Evolutionary conservation across 2,797 vertebrate species (phyloP), one percentile per base, ranked within the genome.

Genomic region (Clarias fuscus): DNA sequence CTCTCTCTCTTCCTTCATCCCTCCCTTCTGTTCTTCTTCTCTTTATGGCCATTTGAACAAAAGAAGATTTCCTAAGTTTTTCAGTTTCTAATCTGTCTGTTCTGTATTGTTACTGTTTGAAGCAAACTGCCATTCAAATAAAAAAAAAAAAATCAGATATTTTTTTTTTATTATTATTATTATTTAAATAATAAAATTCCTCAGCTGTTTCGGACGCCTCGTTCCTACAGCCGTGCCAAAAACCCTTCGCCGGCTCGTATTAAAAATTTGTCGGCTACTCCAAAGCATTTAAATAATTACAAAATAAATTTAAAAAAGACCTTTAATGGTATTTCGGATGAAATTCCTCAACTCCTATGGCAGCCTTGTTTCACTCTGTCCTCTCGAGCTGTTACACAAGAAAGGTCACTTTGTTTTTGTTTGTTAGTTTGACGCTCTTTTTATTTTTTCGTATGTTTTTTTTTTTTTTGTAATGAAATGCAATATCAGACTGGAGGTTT

Each of bases 401-500:
- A 94, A 89, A 95, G 95, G 94, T 95, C 95, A 95, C 86, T 91
- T 62, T 82, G 30, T 90, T 90, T 80, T 86, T 91, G 91, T 8
- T 56, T n/a, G 5, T 56, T 30, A 96, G 94, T 96, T 96, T 95
- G 92, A 89, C 85, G 78, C 88, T 85, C 15, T 87, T 84, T 79
- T 86, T 91, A 91, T 7, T 61, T 30, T 4, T 33, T 7, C 33
- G 33, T 33, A 2, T 33, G 33, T 61, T 37, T 94, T 13, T 70
- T 6, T n/a, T 85, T 80, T 79, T 37, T 82, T 67, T 27, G 84
- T 87, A 94, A 94, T 93, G 91, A 94, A 96, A 96, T 95, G 95
- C 95, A 96, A 96, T 96, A 96, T 95, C 94, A 94, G 93, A 93
- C 92, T 90, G 92, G 93, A 93, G 93, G 77, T 90, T 90, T 92